These are phyloP conservation scores for Mallateleia sp. DNA, from an alignment of 2,888 invertebrate species.

Conservation along the genomic window DNA sequence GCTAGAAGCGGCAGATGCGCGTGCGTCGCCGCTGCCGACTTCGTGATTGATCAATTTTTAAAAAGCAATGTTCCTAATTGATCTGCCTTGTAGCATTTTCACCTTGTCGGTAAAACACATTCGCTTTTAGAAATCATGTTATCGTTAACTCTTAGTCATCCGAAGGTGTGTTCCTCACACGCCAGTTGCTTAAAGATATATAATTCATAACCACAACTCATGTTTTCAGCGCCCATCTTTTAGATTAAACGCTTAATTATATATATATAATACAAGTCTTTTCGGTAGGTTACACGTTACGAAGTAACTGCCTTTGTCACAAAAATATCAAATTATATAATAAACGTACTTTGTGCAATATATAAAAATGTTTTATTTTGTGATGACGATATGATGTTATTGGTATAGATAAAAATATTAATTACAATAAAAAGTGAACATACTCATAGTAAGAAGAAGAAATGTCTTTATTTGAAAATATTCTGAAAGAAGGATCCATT, in stretches of 20 bases:
- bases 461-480: too few relatives aligned
- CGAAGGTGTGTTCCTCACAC: constrained; percentile 85
- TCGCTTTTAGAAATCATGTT: constrained; percentile 72
- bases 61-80: constrained; percentile 89
- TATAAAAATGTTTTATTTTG: too few relatives aligned
- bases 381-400: too few relatives aligned
- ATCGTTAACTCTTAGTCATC: constrained; percentile 86
- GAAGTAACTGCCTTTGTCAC: too few relatives aligned
- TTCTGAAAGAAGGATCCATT: too few relatives aligned
- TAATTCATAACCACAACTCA: constrained; percentile 62
- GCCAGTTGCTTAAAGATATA: constrained; percentile 66
- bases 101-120: constrained; percentile 70
- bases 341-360: too few relatives aligned
- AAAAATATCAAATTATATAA: too few relatives aligned
- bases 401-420: too few relatives aligned
- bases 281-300: background rate
- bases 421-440: too few relatives aligned
- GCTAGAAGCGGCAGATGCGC: constrained; percentile 82
- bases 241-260: constrained; percentile 22
- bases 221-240: constrained; percentile 33
- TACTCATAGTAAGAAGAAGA: too few relatives aligned
- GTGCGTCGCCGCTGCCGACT: constrained; percentile 81
- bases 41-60: constrained; percentile 88
- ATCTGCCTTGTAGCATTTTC: constrained; percentile 79
- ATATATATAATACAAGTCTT: background rate